Conservation (phyloP, 2,888 invertebrate species). For the Slavum lentiscoides region DNA sequence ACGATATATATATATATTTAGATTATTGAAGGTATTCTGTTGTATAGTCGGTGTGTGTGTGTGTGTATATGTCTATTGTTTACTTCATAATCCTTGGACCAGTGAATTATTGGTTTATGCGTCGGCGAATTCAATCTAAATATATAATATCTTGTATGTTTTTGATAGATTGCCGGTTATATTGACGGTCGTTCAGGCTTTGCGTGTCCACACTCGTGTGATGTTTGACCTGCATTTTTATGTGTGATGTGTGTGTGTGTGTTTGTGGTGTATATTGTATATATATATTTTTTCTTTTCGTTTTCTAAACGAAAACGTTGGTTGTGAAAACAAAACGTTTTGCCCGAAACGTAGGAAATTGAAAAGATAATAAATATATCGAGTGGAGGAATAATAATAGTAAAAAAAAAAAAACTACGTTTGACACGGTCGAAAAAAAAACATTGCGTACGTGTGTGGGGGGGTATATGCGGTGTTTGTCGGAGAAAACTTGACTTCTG, state of each 20-base stretch:
- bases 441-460: not conserved
- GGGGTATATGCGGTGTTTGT: not conserved
- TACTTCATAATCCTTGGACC: not conserved
- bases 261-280: not conserved
- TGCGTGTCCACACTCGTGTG: not conserved
- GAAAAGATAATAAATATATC: slow-evolving; percentile 36
- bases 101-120: not conserved
- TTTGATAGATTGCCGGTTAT: slow-evolving; percentile 20
- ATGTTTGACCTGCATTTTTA: slow-evolving; percentile 29
- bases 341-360: slow-evolving; percentile 30
- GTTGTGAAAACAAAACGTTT: slow-evolving; percentile 30
- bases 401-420: not conserved
- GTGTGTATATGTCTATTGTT: not conserved
- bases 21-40: not conserved
- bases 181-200: not conserved
- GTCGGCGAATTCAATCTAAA: slow-evolving; percentile 18
- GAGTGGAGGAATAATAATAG: not conserved
- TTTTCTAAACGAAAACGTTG: slow-evolving; percentile 11
- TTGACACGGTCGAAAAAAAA: slow-evolving; percentile 7
- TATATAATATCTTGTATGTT: slow-evolving; percentile 6
- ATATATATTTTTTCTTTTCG: not conserved
- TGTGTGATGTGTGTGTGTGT: not conserved
- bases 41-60: no score
- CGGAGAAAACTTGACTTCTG: not conserved
- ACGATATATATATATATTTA: no score